Conservation (phyloP, 2,113 vertebrate species). For the Clarias macrocephalus region DNA sequence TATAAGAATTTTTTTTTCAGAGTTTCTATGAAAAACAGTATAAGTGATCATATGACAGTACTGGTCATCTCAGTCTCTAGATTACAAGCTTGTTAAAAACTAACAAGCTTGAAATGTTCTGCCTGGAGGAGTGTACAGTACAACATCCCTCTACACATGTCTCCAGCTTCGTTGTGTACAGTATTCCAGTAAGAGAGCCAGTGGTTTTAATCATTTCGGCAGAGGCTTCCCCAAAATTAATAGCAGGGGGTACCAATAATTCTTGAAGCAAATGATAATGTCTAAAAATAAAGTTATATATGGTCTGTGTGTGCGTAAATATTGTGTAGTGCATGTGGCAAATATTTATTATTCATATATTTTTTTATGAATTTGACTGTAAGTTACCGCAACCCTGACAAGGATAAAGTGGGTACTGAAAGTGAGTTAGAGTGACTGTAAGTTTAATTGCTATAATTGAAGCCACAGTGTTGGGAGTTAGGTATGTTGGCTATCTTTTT, state of each 20-base stretch:
- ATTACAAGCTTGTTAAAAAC: not conserved
- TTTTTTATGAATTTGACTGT: not conserved
- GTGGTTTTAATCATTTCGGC: not conserved
- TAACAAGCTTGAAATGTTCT: not conserved
- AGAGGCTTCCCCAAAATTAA: not conserved
- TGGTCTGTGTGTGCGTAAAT: not conserved
- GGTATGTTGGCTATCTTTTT: not conserved
- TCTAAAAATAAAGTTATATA: not conserved
- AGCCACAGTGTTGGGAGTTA: not conserved
- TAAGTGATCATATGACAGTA: not conserved
- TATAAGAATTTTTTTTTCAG: not conserved
- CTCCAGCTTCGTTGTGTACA: not conserved
- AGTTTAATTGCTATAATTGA: slow-evolving; percentile 15
- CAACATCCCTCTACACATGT: not conserved
- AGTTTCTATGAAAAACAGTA: not conserved
- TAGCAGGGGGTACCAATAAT: not conserved
- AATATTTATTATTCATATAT: not conserved
- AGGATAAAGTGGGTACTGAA: not conserved
- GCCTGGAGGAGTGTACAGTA: not conserved
- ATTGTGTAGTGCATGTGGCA: not conserved
- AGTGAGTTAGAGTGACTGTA: slow-evolving; percentile 18
- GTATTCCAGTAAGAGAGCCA: not conserved
- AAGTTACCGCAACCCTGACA: not conserved
- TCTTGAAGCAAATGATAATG: not conserved
- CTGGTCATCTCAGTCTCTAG: not conserved